Percentiles rank a stretch among this genome's conserved stretches.
Conservation (phyloP, 2,797 vertebrate genomes). For the Lutjanus campechanus region DNA sequence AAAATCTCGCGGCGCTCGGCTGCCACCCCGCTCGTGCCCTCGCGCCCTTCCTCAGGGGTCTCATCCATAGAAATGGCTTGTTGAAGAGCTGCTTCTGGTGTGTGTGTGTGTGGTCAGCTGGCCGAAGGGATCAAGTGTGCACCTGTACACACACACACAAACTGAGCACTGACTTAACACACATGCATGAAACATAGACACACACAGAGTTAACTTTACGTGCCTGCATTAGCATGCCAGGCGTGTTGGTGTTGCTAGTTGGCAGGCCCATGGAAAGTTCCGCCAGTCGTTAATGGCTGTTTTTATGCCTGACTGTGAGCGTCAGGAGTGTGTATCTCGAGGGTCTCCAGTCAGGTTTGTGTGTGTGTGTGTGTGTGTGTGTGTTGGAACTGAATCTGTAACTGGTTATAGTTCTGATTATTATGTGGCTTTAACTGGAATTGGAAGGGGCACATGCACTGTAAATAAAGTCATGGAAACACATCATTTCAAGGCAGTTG, state of each 20-base stretch:
- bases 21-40: constrained; percentile 18
- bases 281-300: constrained; percentile 71
- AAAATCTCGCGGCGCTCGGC: neutral
- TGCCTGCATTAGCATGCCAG: constrained; percentile 85
- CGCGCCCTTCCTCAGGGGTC: constrained; percentile 17
- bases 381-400: constrained; percentile 17
- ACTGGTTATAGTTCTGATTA: constrained; percentile 28
- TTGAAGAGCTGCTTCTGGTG: constrained; percentile 32
- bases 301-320: constrained; percentile 72
- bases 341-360: constrained; percentile 26
- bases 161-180: constrained; percentile 46
- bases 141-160: constrained; percentile 57
- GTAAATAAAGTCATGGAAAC: too few species aligned
- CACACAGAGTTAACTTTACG: constrained; percentile 64
- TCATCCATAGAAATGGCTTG: constrained; percentile 49
- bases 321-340: constrained; percentile 58
- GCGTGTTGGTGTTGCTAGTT: constrained; percentile 70
- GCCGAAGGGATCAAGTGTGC: constrained; percentile 33
- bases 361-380: constrained; percentile 26
- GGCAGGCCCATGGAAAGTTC: constrained; percentile 81
- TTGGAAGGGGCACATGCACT: neutral
- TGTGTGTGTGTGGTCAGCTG: constrained; percentile 48
- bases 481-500: too few species aligned
- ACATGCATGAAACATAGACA: constrained; percentile 61
- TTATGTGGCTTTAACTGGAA: constrained; percentile 16